Conservation (phyloP, 1,140 invertebrate species). For the Drosophila arizonae region DNA sequence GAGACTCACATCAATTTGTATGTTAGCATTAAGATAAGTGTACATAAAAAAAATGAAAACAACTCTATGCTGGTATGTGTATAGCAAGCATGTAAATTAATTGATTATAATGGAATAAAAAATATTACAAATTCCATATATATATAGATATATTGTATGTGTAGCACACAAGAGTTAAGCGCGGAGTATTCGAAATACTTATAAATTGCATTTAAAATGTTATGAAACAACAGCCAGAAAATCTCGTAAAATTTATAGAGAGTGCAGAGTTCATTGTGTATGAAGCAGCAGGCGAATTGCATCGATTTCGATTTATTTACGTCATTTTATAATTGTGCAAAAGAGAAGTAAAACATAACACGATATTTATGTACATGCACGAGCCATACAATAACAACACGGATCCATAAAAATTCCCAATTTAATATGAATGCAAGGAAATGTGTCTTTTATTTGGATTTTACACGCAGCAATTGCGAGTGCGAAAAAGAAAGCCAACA, state of each 20-base stretch:
- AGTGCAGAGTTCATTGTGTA: constrained; percentile 13
- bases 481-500: constrained; percentile 33
- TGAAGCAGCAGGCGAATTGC: constrained; percentile 21
- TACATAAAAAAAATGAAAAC: constrained; percentile 48
- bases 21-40: constrained; percentile 39
- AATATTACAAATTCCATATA: constrained; percentile 1
- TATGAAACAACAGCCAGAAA: constrained; percentile 44
- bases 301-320: constrained; percentile 62
- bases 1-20: constrained; percentile 43
- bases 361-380: not conserved
- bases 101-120: constrained; percentile 53
- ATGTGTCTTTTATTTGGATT: constrained; percentile 22
- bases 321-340: constrained; percentile 59
- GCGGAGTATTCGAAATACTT: constrained; percentile 68
- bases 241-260: constrained; percentile 22
- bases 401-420: constrained; percentile 48
- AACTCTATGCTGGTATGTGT: constrained; percentile 52
- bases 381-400: not conserved
- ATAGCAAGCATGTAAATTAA: constrained; percentile 57
- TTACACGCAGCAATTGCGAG: constrained; percentile 17
- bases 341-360: not conserved
- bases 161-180: constrained; percentile 12
- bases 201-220: constrained; percentile 73
- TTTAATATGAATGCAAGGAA: constrained; percentile 38
- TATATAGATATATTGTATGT: constrained; percentile 1